phyloP scores from a whole-genome alignment of 2,797 vertebrate species.

The Schizopygopsis pylzovi region DNA sequence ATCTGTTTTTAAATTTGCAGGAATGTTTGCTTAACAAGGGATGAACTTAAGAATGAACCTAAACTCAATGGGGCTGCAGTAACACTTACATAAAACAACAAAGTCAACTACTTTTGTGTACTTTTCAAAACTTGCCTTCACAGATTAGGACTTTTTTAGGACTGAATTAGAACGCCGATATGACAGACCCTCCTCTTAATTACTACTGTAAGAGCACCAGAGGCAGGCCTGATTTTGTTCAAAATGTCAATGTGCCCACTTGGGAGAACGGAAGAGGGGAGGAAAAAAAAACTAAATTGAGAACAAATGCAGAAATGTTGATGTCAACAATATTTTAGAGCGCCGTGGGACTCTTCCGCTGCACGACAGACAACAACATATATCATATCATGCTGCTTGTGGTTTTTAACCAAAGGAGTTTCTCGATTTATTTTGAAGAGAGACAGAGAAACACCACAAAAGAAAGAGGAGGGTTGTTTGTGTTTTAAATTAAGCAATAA shows the following conservation, averaged over 20 bases:
- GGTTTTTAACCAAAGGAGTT: slow-evolving; percentile 65
- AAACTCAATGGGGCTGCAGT: background rate
- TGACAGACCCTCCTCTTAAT: slow-evolving; percentile 61
- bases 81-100: background rate
- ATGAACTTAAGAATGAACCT: background rate
- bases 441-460: slow-evolving; percentile 1
- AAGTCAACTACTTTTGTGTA: slow-evolving; percentile 18
- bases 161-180: slow-evolving; percentile 45
- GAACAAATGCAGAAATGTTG: slow-evolving; percentile 68
- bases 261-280: slow-evolving; percentile 57
- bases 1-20: slow-evolving; percentile 1
- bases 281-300: slow-evolving; percentile 53
- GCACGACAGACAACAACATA: slow-evolving; percentile 67
- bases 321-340: slow-evolving; percentile 68
- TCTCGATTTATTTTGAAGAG: slow-evolving; percentile 53
- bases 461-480: slow-evolving; percentile 26
- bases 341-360: slow-evolving; percentile 64
- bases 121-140: slow-evolving; percentile 19
- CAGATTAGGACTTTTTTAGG: slow-evolving; percentile 46
- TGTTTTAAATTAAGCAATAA: slow-evolving; percentile 33
- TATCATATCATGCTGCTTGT: slow-evolving; percentile 62
- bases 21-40: background rate
- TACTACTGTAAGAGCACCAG: slow-evolving; percentile 52
- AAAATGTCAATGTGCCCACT: slow-evolving; percentile 70
- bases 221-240: slow-evolving; percentile 56